Conservation (phyloP, 2,888 invertebrate species). For the Dorcus parallelipipedus region DNA sequence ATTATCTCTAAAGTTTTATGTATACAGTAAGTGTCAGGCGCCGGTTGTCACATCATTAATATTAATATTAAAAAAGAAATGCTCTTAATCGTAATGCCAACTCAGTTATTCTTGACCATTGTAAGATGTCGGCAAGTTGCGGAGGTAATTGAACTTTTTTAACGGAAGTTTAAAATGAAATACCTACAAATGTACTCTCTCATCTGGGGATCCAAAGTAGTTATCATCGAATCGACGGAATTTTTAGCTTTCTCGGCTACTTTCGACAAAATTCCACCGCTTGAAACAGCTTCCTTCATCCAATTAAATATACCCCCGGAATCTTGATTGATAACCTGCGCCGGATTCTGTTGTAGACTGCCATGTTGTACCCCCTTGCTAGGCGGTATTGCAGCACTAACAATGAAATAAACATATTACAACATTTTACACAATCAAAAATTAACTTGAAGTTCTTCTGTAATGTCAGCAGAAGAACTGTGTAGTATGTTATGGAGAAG, state of each 20-base stretch:
- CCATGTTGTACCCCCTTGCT: conserved; percentile 39
- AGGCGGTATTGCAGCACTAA: conserved; percentile 46
- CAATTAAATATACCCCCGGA: conserved; percentile 62
- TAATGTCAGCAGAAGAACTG: too few species aligned
- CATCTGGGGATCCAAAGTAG: conserved; percentile 87
- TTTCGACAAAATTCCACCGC: conserved; percentile 61
- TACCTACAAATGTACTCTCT: conserved; percentile 77
- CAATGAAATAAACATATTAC: conserved; percentile 13
- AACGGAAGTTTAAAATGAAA: background rate
- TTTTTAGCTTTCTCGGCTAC: conserved; percentile 75
- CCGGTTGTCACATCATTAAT: too few species aligned
- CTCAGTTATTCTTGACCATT: too few species aligned
- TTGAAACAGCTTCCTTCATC: conserved; percentile 67
- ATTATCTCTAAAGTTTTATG: too few species aligned
- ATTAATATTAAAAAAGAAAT: too few species aligned
- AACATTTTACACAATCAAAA: background rate
- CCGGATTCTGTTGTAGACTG: conserved; percentile 26
- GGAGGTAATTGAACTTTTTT: too few species aligned
- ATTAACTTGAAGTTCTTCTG: background rate
- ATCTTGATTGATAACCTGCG: conserved; percentile 43
- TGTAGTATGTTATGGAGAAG: background rate
- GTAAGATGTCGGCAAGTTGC: too few species aligned
- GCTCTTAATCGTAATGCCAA: too few species aligned
- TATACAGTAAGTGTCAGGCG: too few species aligned
- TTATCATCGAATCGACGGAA: conserved; percentile 82